Conservation (phyloP, 2,797 vertebrate genomes). For the Poecilia gillii region DNA sequence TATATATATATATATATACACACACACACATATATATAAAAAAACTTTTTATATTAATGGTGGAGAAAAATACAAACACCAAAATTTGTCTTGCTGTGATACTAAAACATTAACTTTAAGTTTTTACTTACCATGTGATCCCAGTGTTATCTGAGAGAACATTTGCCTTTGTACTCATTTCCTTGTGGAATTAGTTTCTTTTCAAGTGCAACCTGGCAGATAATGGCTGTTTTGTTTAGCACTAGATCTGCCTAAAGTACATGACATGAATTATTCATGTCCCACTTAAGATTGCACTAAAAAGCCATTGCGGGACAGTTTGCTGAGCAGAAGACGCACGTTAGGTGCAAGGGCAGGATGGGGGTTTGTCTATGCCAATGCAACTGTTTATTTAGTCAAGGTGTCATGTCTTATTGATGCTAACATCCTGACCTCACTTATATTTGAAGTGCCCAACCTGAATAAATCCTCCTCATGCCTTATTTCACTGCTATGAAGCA, state of each 20-base stretch:
- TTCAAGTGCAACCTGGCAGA: constrained; percentile 68
- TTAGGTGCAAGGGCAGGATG: constrained; percentile 21
- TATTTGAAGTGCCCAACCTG: constrained; percentile 58
- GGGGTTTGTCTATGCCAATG: constrained; percentile 44
- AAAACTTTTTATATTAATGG: not conserved
- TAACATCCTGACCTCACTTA: constrained; percentile 44
- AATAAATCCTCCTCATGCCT: constrained; percentile 60
- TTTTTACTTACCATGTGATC: not conserved
- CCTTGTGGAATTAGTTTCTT: constrained; percentile 52
- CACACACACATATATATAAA: not conserved
- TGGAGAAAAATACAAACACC: not conserved
- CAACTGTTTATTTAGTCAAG: constrained; percentile 66
- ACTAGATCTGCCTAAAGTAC: constrained; percentile 67
- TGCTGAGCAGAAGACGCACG: constrained; percentile 53
- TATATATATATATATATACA: no score
- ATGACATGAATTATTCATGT: constrained; percentile 74
- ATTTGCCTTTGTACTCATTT: constrained; percentile 19
- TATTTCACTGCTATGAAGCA: constrained; percentile 54
- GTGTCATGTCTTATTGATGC: constrained; percentile 77
- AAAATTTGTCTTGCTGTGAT: not conserved
- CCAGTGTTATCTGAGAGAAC: constrained; percentile 28
- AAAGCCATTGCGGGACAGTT: constrained; percentile 68
- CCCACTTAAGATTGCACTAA: constrained; percentile 57
- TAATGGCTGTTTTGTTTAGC: constrained; percentile 77
- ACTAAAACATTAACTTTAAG: not conserved